Percentiles rank a stretch among this genome's conserved stretches.
phyloP scores from a whole-genome alignment of 2,113 vertebrate genomes.

The Ciconia stormi region DNA sequence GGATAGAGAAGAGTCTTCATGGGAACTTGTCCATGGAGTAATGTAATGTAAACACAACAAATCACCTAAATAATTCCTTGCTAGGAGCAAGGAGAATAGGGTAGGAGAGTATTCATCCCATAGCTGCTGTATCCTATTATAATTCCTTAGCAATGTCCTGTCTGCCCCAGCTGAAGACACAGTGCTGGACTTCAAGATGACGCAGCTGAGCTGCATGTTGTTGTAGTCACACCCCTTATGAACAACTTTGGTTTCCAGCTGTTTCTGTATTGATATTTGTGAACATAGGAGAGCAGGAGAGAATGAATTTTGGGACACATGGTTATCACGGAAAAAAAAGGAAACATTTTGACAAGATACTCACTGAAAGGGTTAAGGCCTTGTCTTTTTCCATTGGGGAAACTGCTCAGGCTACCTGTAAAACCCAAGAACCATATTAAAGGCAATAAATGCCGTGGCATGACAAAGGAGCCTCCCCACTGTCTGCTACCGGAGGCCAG shows the following conservation, averaged over 20 bases:
- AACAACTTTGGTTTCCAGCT: not conserved
- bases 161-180: not conserved
- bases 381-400: slow-evolving; percentile 87
- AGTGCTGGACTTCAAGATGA: not conserved
- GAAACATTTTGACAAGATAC: slow-evolving; percentile 68
- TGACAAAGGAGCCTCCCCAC: not conserved
- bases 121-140: not conserved
- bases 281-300: not conserved
- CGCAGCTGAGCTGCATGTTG: not conserved
- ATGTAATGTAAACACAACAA: not conserved
- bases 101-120: not conserved
- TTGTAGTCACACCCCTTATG: not conserved
- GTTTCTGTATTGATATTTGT: not conserved
- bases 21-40: not conserved
- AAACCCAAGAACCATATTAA: slow-evolving; percentile 57
- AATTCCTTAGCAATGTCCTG: not conserved
- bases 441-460: not conserved
- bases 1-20: not conserved
- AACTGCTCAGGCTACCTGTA: slow-evolving; percentile 83
- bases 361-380: slow-evolving; percentile 91
- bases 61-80: not conserved
- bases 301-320: not conserved
- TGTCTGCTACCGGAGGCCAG: not conserved
- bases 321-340: not conserved
- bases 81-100: not conserved